Conservation (phyloP, 2,113 vertebrate species). For the Sebastes schlegelii region DNA sequence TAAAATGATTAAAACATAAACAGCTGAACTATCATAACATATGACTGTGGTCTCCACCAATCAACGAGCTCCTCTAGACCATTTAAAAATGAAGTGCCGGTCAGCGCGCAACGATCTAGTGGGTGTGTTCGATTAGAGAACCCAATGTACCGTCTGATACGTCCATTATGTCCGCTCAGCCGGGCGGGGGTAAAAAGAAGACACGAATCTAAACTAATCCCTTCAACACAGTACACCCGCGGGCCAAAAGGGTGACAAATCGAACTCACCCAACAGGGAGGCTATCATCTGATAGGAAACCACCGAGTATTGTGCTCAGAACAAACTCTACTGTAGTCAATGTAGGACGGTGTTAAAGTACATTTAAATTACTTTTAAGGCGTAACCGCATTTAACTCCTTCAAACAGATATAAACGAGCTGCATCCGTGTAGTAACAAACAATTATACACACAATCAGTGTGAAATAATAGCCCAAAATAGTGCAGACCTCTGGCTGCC, state of each 20-base stretch:
- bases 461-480: neutral
- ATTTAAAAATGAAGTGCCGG: slow-evolving; percentile 88
- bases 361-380: neutral
- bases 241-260: slow-evolving; percentile 15
- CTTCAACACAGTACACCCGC: neutral
- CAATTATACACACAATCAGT: neutral
- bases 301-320: neutral
- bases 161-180: slow-evolving; percentile 15
- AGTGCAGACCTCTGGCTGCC: no score
- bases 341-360: neutral
- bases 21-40: slow-evolving; percentile 46
- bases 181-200: slow-evolving; percentile 43
- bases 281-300: slow-evolving; percentile 52
- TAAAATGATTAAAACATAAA: slow-evolving; percentile 51
- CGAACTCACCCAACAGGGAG: slow-evolving; percentile 17
- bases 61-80: slow-evolving; percentile 79
- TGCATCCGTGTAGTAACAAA: neutral
- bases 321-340: neutral
- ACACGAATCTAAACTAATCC: neutral
- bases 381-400: neutral
- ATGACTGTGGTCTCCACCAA: slow-evolving; percentile 61
- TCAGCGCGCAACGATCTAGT: slow-evolving; percentile 73
- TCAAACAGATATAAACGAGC: neutral
- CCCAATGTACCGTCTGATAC: neutral
- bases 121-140: slow-evolving; percentile 69